A percentile compares a stretch with the other conserved stretches of the same genome.
Evolutionary conservation across 1,140 invertebrate genomes (phyloP).

Genomic region (Pachyrhynchus sulphureomaculatus): DNA sequence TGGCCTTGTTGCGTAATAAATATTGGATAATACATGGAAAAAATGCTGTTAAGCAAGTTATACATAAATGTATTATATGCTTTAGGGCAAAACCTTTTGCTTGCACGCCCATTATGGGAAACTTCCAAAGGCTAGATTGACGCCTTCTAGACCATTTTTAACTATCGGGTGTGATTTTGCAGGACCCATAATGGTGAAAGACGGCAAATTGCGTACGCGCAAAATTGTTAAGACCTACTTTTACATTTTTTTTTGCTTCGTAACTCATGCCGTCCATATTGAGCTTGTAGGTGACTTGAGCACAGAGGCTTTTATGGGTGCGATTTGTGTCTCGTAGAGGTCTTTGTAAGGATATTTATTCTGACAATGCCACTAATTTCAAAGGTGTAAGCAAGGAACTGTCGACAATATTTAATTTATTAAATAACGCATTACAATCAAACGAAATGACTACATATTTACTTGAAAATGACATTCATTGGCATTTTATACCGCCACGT

Average conservation of each 20-base stretch:
- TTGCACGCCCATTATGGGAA: conserved; percentile 39
- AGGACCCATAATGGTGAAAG: not conserved
- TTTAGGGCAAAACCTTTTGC: conserved; percentile 17
- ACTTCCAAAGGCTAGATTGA: conserved; percentile 14
- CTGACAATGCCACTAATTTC: not conserved
- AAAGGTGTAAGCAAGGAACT: not conserved
- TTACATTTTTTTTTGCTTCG: not conserved
- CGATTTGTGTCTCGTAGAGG: conserved; percentile 1
- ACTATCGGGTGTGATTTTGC: not conserved
- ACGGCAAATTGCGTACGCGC: not conserved
- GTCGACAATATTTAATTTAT: not conserved
- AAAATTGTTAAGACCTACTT: not conserved
- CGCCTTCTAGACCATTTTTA: not conserved
- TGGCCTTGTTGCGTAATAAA: not conserved
- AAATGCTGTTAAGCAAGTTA: conserved; percentile 29
- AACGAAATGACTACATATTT: not conserved
- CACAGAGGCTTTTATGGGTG: not conserved
- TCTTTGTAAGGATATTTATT: not conserved
- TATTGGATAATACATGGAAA: conserved; percentile 38
- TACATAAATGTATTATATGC: conserved; percentile 30
- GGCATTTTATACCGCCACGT: conserved; percentile 51
- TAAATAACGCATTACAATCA: not conserved
- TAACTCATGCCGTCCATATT: not conserved
- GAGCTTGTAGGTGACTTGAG: not conserved
- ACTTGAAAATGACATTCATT: conserved; percentile 38